Conservation (phyloP, 2,888 invertebrate genomes). For the Drosophila setosimentum region DNA sequence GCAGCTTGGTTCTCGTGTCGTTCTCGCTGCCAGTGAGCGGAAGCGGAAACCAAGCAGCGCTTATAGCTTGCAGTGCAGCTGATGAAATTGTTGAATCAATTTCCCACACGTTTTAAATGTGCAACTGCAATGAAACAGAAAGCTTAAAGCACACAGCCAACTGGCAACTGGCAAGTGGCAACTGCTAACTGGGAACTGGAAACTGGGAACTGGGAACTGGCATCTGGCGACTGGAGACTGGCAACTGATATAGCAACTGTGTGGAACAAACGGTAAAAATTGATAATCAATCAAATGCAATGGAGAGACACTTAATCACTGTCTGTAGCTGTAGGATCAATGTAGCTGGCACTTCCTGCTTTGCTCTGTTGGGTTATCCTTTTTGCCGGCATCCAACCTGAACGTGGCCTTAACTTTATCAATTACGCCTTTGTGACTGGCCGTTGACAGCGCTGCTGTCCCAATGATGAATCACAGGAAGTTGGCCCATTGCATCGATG, state of each 20-base stretch:
- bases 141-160: constrained; percentile 27
- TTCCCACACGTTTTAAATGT: constrained; percentile 52
- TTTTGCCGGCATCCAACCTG: constrained; percentile 3
- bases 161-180: not conserved
- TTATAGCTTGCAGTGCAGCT: constrained; percentile 49
- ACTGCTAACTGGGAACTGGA: constrained; percentile 19
- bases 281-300: constrained; percentile 78
- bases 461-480: constrained; percentile 69
- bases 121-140: constrained; percentile 44
- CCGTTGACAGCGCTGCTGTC: constrained; percentile 44
- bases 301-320: constrained; percentile 75
- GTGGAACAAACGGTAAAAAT: constrained; percentile 51
- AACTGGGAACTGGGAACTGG: constrained; percentile 6
- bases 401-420: constrained; percentile 64
- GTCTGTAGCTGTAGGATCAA: constrained; percentile 50
- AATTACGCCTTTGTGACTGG: constrained; percentile 58
- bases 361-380: constrained; percentile 26
- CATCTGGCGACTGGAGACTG: not conserved
- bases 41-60: constrained; percentile 63
- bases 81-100: constrained; percentile 66
- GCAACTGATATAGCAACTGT: constrained; percentile 26
- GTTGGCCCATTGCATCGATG: constrained; percentile 34
- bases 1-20: not conserved
- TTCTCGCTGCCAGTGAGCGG: constrained; percentile 44
- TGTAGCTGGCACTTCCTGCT: constrained; percentile 32